Conservation (phyloP, 2,797 vertebrate species). For the Lutjanus campechanus region DNA sequence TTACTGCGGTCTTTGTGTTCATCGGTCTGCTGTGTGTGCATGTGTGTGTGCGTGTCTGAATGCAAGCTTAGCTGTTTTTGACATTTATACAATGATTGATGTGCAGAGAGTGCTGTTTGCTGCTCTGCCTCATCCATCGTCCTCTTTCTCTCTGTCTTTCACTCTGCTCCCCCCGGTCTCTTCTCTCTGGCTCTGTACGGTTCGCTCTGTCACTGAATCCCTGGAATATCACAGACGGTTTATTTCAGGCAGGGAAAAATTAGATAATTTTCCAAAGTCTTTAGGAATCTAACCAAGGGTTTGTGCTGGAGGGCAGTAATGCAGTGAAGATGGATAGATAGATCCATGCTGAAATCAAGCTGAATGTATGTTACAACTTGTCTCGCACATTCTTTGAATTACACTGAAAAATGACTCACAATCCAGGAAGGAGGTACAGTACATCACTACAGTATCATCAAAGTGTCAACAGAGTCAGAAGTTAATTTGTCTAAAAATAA, state of each 20-base stretch:
- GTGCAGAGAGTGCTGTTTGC: slow-evolving; percentile 5
- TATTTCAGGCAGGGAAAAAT: not conserved
- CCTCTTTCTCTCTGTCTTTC: not conserved
- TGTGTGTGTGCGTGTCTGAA: slow-evolving; percentile 31
- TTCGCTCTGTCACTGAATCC: not conserved
- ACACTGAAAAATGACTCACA: not conserved
- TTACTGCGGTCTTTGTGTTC: not conserved
- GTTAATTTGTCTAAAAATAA: not conserved
- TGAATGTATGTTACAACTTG: slow-evolving; percentile 5
- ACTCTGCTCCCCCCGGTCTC: too few relatives aligned
- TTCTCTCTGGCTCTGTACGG: not conserved
- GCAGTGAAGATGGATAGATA: too few relatives aligned
- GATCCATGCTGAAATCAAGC: not conserved
- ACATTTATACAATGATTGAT: slow-evolving; percentile 58
- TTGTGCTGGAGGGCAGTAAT: too few relatives aligned
- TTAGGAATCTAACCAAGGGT: not conserved
- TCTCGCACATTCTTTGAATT: slow-evolving; percentile 16
- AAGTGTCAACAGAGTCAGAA: not conserved
- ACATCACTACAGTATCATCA: not conserved
- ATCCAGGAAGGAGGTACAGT: slow-evolving; percentile 5
- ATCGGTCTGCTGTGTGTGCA: slow-evolving; percentile 18
- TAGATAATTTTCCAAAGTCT: not conserved
- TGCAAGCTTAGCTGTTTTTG: slow-evolving; percentile 61
- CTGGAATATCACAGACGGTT: slow-evolving; percentile 10
- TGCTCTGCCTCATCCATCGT: slow-evolving; percentile 26